phyloP scores from a whole-genome alignment of 2,113 vertebrate species.

The Numenius arquata region DNA sequence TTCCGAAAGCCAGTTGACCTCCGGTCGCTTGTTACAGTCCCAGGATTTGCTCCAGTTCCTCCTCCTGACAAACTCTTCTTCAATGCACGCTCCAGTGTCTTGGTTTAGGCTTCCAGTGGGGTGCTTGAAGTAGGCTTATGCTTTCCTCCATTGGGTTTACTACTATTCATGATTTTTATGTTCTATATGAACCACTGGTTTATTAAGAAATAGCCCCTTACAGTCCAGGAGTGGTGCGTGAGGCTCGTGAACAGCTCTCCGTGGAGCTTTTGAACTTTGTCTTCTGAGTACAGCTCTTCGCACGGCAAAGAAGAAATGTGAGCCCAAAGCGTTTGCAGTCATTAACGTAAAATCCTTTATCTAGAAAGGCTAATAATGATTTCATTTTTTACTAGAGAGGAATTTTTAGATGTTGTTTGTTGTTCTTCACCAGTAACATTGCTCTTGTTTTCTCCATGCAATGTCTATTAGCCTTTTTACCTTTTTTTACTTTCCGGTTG shows the following conservation, averaged over 20 bases:
- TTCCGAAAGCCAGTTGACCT: neutral
- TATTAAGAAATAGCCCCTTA: neutral
- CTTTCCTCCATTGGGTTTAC: neutral
- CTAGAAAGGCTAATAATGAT: neutral
- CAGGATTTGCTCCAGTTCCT: neutral
- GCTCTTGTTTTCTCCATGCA: neutral
- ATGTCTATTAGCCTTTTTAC: neutral
- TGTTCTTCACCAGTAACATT: neutral
- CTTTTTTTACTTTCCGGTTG: neutral
- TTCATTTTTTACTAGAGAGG: neutral
- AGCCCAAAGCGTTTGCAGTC: neutral
- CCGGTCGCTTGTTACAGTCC: neutral
- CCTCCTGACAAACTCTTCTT: neutral
- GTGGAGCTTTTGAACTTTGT: neutral
- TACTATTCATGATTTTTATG: neutral
- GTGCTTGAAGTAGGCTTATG: neutral
- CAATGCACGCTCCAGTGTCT: neutral
- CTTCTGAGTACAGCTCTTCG: neutral
- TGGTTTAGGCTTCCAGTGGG: neutral
- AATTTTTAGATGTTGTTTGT: neutral
- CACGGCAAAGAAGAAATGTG: neutral
- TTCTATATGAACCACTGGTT: neutral
- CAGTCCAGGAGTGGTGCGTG: neutral
- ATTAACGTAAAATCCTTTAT: slow-evolving; percentile 11
- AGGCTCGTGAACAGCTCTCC: neutral